Evolutionary conservation across 2,797 vertebrate species (phyloP), one percentile per base, ranked within the genome.

Genomic region (Xerus rutilus): DNA sequence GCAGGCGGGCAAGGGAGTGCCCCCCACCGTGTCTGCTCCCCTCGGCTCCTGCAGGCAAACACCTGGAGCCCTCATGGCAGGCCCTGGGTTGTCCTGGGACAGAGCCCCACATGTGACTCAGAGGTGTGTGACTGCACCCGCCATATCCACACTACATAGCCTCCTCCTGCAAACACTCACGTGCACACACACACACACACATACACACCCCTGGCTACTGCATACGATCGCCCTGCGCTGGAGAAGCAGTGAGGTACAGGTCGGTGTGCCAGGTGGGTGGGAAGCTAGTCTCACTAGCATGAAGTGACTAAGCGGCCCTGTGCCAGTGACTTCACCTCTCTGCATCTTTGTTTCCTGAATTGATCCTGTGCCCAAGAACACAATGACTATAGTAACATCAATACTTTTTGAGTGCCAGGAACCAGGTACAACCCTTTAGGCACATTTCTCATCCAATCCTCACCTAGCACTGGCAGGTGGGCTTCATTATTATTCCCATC

Each of bases 1-100:
- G 83, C 0, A 28, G 85, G 52, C 20, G 12, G 47, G 74, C 0
- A 32, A 64, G 84, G 78, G 89, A 47, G 92, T 10, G n/a, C 52
- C 87, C 79, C 85, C 69, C 79, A 73, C 64, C 23, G 20, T 45
- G 12, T 35, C 92, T 96, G 81, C 74, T 95, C 91, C 69, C 15
- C 78, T 88, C 0, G 10, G 52, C 73, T 97, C 96, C 96, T 93
- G 82, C 77, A 52, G 97, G 97, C 97, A 96, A 92, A 98, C 97
- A 98, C 95, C 97, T 97, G 97, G 89, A 97, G 59, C 90, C 89
- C 90, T 96, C 89, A 23, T 12, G 62, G 90, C 96, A 97, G 96
- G 93, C 85, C 87, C 73, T 49, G 78, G 86, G 77, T 87, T 96
- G 94, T 82, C 85, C 92, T 23, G 77, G 93, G 96, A 95, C 82